Evolutionary conservation across 2,797 vertebrate species (phyloP).

Genomic region (Thunnus albacares): DNA sequence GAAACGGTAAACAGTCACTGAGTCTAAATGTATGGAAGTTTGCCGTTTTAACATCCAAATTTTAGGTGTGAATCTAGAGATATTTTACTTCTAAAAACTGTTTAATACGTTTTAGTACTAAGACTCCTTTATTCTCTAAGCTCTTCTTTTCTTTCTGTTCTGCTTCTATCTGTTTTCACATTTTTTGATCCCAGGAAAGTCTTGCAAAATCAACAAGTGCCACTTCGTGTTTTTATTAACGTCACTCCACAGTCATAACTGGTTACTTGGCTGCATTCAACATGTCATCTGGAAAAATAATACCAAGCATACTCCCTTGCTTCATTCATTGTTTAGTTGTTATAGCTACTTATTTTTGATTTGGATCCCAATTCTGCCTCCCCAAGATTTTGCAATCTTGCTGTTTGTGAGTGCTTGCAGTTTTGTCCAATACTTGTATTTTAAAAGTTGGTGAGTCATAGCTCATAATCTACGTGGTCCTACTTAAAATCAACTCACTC

Average conservation of each 20-base stretch:
- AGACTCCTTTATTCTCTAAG: background rate
- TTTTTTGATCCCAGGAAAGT: constrained; percentile 3
- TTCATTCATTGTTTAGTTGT: background rate
- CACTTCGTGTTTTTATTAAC: background rate
- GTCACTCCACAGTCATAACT: background rate
- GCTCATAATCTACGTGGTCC: background rate
- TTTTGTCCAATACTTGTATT: background rate
- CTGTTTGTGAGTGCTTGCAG: background rate
- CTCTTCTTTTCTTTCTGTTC: background rate
- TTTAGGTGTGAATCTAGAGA: too few species aligned
- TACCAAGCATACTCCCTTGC: background rate
- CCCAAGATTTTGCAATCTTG: background rate
- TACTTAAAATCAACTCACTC: background rate
- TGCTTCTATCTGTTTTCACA: background rate
- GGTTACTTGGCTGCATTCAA: background rate
- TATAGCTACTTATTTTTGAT: background rate
- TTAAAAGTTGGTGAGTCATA: background rate
- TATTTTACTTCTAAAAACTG: too few species aligned
- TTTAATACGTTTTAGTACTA: too few species aligned
- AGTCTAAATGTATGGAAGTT: too few species aligned
- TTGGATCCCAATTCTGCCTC: background rate
- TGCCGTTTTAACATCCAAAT: too few species aligned
- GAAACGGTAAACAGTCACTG: too few species aligned
- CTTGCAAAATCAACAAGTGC: constrained; percentile 13
- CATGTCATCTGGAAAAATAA: background rate